A percentile compares a stretch with the other conserved stretches of the same genome.
Evolutionary conservation across 2,888 invertebrate genomes (phyloP).

Genomic region (Gastracanthus pulcherrimus): DNA sequence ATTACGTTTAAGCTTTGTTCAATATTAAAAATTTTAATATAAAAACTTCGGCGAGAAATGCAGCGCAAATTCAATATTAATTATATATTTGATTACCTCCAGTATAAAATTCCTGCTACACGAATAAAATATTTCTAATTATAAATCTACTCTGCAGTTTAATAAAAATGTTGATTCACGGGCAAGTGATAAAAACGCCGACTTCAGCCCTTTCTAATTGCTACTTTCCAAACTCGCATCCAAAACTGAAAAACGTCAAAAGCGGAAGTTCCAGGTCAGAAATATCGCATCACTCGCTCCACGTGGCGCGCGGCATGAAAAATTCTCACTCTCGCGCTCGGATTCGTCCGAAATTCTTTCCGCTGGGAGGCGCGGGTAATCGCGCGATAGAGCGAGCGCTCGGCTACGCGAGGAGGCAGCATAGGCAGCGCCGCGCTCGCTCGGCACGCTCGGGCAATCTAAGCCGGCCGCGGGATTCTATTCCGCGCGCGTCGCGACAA

Average conservation of each 20-base stretch:
- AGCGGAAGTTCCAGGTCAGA: background rate
- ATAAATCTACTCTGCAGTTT: too few species aligned
- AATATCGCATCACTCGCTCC: too few species aligned
- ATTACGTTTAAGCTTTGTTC: too few species aligned
- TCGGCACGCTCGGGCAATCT: conserved; percentile 40
- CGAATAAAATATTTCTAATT: too few species aligned
- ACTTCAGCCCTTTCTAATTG: too few species aligned
- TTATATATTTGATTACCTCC: background rate
- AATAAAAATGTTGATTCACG: background rate
- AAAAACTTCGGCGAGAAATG: background rate
- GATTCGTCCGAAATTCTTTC: background rate
- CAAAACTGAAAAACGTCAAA: background rate
- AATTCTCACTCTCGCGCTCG: background rate
- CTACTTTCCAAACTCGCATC: background rate
- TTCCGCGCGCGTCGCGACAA: conserved; percentile 57
- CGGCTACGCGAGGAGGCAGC: background rate
- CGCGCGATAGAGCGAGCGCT: conserved; percentile 11
- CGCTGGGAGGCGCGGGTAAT: background rate
- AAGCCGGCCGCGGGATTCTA: conserved; percentile 57
- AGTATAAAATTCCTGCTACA: too few species aligned
- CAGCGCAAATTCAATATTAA: background rate
- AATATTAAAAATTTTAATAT: background rate
- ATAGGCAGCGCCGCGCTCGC: too few species aligned
- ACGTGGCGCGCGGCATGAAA: background rate
- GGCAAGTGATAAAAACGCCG: background rate